Evolutionary conservation across 2,888 invertebrate genomes (phyloP).

Genomic region (Rhorus exstirpatorius): DNA sequence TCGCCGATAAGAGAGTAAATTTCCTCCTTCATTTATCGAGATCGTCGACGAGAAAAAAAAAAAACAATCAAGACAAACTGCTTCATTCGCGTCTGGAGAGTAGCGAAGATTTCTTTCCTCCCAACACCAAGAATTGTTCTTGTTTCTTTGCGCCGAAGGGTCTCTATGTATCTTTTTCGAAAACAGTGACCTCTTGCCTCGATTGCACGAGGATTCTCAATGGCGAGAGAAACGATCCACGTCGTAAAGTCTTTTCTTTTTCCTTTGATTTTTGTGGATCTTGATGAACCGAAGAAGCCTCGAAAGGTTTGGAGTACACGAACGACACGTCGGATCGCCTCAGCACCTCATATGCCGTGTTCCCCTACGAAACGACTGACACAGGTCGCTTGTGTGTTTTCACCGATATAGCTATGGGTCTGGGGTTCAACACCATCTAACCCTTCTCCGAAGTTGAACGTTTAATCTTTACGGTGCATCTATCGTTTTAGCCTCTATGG

Average conservation of each 20-base stretch:
- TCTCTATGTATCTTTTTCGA: not conserved
- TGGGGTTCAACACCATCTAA: slow-evolving; percentile 45
- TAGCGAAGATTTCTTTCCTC: slow-evolving; percentile 22
- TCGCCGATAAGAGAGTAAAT: not conserved
- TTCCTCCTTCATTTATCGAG: not conserved
- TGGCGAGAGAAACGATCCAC: slow-evolving; percentile 62
- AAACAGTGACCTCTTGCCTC: slow-evolving; percentile 2
- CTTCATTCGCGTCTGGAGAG: slow-evolving; percentile 30
- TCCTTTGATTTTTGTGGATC: slow-evolving; percentile 15
- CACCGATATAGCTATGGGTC: slow-evolving; percentile 12
- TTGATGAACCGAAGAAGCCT: slow-evolving; percentile 1
- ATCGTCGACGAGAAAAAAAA: slow-evolving; percentile 3
- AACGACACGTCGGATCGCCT: slow-evolving; percentile 25
- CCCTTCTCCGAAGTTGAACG: slow-evolving; percentile 77
- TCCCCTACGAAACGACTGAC: not conserved
- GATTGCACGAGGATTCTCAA: slow-evolving; percentile 73
- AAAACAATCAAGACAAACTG: not conserved
- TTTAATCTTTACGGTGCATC: slow-evolving; percentile 79
- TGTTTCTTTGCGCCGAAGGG: not conserved
- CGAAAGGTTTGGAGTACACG: slow-evolving; percentile 15
- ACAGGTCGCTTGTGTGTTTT: slow-evolving; percentile 29
- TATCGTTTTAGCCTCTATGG: slow-evolving; percentile 74
- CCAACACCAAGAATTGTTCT: not conserved
- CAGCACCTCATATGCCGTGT: not conserved
- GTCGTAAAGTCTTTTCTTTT: slow-evolving; percentile 21